phyloP scores from a whole-genome alignment of 2,888 invertebrate species.

The Pelosia muscerda region DNA sequence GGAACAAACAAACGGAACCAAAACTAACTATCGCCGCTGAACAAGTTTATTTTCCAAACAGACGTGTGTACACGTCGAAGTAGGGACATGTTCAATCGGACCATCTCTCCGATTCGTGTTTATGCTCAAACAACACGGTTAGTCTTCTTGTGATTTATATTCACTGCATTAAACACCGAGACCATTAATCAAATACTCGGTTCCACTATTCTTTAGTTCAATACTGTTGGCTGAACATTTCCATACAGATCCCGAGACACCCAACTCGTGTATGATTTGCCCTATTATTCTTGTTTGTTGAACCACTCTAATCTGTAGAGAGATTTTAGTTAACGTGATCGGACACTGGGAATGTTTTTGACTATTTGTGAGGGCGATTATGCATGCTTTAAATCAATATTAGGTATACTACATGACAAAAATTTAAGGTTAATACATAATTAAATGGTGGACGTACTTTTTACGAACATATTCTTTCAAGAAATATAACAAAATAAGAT shows the following conservation, averaged over 20 bases:
- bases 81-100: constrained; percentile 39
- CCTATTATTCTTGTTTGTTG: constrained; percentile 72
- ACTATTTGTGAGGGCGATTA: no score
- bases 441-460: no score
- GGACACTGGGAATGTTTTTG: no score
- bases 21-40: constrained; percentile 68
- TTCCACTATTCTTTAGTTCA: constrained; percentile 46
- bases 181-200: constrained; percentile 49
- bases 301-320: constrained; percentile 35
- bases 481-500: no score
- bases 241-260: constrained; percentile 60
- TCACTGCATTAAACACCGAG: constrained; percentile 41
- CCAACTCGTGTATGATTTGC: constrained; percentile 66
- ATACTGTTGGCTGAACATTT: constrained; percentile 49
- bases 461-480: no score
- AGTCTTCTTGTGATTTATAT: constrained; percentile 34
- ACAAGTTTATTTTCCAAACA: constrained; percentile 80
- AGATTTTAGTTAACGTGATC: no score
- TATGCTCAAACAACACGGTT: constrained; percentile 35
- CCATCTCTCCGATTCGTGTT: constrained; percentile 35
- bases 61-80: constrained; percentile 34
- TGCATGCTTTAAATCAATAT: no score
- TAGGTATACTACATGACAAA: no score
- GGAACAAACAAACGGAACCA: constrained; percentile 69
- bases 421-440: no score